Base-by-base conservation (phyloP, 1,140 invertebrate species). In the Chironomus striatipennis region DNA sequence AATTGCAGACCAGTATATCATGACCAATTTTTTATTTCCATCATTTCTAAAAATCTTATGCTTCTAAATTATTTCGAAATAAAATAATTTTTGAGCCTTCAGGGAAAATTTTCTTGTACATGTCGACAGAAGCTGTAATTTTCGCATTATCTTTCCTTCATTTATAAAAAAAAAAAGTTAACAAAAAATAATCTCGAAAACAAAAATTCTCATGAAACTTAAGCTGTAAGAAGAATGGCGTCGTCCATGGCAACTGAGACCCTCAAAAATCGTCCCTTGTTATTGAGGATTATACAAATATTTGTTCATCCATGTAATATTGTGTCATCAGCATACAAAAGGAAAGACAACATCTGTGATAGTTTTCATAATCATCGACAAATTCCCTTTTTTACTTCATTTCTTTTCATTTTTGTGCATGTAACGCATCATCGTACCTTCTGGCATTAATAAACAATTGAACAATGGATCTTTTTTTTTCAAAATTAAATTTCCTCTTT, bases 221-320 rank as follows among this genome's bases (percentile, higher is more conserved):
- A 57, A 57, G 9, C 47, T 2, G 5, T 34, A 10, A 12, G 47
- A 12, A 12, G 9, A 57, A 70, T 70, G 65, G 65, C 65, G 65
- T 70, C 65, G 17, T 70, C 65, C 18, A 10, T 70, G n/a, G n/a
- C 47, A 57, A n/a, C 4, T n/a, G 8, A 57, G 47, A 57, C 12
- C 47, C 47, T 34, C 5, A 34, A 34, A n/a, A 57, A 15, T 47
- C 43, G 47, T 57, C 65, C 65, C 65, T 70, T 70, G 1, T 20
- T 20, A 6, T 70, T 70, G 10, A 70, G 65, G 20, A 70, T 18
- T 20, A 20, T 70, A 70, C 65, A 70, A 70, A 70, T 70, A 70
- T 70, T 70, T 70, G 65, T 70, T 70, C 65, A 70, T 70, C 65
- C 65, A 70, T 70, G 10, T 70, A 70, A 70, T 70, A 70, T 70